These are phyloP conservation scores for Cirrhinus molitorella DNA, from an alignment of 2,797 vertebrate genomes.

Conservation along the genomic window DNA sequence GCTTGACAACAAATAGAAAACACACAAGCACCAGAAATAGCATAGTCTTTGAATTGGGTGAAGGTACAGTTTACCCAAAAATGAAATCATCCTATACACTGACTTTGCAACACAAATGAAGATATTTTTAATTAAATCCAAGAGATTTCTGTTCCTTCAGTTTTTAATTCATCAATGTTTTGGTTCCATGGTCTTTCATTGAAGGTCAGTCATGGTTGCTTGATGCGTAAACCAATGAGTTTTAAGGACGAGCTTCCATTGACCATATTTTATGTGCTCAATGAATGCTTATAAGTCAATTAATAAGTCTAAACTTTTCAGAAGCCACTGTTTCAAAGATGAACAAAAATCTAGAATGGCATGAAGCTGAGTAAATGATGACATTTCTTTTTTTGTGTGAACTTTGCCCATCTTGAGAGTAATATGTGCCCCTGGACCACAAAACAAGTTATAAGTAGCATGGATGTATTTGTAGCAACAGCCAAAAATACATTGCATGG, in stretches of 20 bases:
- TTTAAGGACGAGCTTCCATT: background rate
- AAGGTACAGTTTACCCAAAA: background rate
- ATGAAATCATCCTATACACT: background rate
- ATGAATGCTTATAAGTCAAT: background rate
- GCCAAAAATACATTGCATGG: too few species aligned
- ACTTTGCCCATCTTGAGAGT: too few species aligned
- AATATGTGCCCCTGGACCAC: too few species aligned
- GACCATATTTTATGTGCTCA: background rate
- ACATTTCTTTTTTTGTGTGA: too few species aligned
- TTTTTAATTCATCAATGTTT: too few species aligned
- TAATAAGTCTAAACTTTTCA: too few species aligned
- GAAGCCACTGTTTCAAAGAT: too few species aligned
- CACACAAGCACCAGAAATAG: background rate
- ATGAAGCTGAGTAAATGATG: too few species aligned
- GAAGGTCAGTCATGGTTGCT: background rate
- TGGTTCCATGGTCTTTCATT: too few species aligned
- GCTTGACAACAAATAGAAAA: constrained; percentile 25
- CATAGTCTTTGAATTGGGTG: background rate
- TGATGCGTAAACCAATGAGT: background rate
- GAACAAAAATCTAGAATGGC: too few species aligned
- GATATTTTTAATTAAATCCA: background rate
- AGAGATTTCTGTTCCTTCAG: background rate
- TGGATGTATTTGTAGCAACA: too few species aligned
- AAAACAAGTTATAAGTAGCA: too few species aligned
- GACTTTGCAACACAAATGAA: background rate